Percentiles rank a stretch among this genome's conserved stretches.
These are phyloP conservation scores for Pinctada fucata DNA, from an alignment of 2,888 invertebrate species.

Conservation along the genomic window DNA sequence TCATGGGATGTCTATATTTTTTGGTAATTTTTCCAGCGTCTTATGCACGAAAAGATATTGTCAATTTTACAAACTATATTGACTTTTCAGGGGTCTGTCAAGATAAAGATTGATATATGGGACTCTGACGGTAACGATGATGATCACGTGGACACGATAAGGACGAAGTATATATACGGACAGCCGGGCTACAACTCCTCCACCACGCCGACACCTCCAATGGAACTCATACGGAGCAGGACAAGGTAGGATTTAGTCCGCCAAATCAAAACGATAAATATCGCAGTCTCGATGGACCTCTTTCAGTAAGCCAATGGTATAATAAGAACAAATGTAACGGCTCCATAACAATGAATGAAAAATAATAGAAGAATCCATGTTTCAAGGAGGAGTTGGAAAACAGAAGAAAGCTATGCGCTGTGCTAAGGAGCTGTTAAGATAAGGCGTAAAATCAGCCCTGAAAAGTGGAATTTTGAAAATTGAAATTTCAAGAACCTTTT, in stretches of 20 bases:
- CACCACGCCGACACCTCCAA: neutral
- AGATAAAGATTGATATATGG: conserved; percentile 58
- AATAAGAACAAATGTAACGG: neutral
- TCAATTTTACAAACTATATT: neutral
- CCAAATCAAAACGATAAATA: too few species aligned
- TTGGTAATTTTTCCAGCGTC: too few species aligned
- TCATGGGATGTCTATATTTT: too few species aligned
- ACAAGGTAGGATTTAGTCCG: conserved; percentile 19
- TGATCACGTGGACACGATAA: conserved; percentile 60
- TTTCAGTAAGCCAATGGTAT: neutral
- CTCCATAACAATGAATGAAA: neutral
- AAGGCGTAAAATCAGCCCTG: too few species aligned
- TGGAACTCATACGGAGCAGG: conserved; percentile 5
- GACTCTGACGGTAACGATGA: conserved; percentile 59
- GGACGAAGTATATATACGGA: conserved; percentile 34
- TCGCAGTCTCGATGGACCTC: too few species aligned
- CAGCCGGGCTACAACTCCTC: conserved; percentile 15
- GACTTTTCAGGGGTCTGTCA: conserved; percentile 50
- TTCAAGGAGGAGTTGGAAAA: too few species aligned
- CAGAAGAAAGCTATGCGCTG: too few species aligned
- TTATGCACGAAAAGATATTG: too few species aligned
- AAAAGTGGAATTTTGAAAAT: too few species aligned
- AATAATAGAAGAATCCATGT: too few species aligned
- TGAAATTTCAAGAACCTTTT: too few species aligned
- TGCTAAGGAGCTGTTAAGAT: too few species aligned